Evolutionary conservation across 2,888 invertebrate species (phyloP).

Genomic region (Gandaritis pyraliata): DNA sequence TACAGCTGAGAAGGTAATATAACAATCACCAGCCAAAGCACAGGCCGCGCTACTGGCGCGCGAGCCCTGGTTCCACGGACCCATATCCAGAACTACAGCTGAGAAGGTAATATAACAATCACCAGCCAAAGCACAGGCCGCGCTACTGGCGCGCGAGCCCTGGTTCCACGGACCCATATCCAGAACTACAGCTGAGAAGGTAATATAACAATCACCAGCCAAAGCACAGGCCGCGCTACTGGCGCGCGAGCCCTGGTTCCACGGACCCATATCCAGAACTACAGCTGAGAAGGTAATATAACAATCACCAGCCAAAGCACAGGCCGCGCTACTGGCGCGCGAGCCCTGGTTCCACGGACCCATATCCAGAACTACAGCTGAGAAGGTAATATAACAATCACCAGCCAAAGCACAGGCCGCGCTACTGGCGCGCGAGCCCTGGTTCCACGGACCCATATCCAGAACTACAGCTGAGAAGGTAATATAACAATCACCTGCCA

Average conservation of each 20-base stretch:
- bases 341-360: constrained; percentile 98
- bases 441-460: constrained; percentile 97
- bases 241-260: constrained; percentile 96
- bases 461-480: constrained; percentile 91
- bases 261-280: constrained; percentile 94
- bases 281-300: constrained; percentile 86
- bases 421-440: constrained; percentile 91
- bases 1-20: constrained; percentile 86
- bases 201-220: constrained; percentile 38
- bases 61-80: constrained; percentile 98
- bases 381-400: too few species aligned
- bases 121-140: constrained; percentile 81
- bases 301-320: constrained; percentile 67
- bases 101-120: constrained; percentile 72
- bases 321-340: constrained; percentile 87
- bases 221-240: constrained; percentile 86
- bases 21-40: constrained; percentile 59
- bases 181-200: constrained; percentile 91
- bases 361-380: constrained; percentile 94
- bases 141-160: constrained; percentile 90
- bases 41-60: constrained; percentile 88
- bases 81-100: constrained; percentile 93
- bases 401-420: constrained; percentile 83
- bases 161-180: constrained; percentile 98
- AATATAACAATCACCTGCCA: too few species aligned